These are phyloP conservation scores for Drosophila auraria DNA, from an alignment of 1,140 invertebrate species.

Conservation along the genomic window DNA sequence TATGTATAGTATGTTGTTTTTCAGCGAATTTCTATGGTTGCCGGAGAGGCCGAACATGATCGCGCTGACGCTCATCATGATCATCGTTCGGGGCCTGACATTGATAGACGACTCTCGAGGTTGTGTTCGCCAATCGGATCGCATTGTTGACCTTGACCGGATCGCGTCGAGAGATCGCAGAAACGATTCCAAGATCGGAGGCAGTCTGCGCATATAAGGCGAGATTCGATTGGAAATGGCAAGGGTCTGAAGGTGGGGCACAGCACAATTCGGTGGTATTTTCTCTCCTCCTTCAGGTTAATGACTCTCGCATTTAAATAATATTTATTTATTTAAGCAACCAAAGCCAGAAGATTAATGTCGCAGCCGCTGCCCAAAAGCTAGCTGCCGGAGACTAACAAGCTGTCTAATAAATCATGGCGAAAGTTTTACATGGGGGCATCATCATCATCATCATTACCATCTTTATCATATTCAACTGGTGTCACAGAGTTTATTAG, in stretches of 20 bases:
- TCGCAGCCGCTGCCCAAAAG: conserved; percentile 41
- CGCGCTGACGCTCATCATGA: conserved; percentile 24
- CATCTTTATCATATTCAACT: not conserved
- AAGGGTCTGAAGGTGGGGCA: conserved; percentile 27
- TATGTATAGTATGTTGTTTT: conserved; percentile 18
- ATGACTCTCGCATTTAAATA: conserved; percentile 68
- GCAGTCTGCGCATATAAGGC: conserved; percentile 46
- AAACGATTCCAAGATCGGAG: conserved; percentile 39
- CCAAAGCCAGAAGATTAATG: conserved; percentile 66
- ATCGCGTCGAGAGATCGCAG: conserved; percentile 23
- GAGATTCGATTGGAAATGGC: conserved; percentile 31
- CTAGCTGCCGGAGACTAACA: conserved; percentile 40
- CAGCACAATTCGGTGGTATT: not conserved
- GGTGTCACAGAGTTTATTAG: conserved; percentile 64
- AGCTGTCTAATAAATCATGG: conserved; percentile 78
- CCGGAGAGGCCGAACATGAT: conserved; percentile 36
- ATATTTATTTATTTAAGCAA: conserved; percentile 64
- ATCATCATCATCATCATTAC: conserved; percentile 9
- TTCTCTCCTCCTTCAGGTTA: conserved; percentile 36
- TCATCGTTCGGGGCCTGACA: conserved; percentile 24
- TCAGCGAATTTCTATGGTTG: conserved; percentile 39
- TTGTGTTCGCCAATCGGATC: conserved; percentile 57
- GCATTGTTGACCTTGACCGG: conserved; percentile 79
- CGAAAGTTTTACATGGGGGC: conserved; percentile 61
- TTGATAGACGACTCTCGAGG: conserved; percentile 51